Conservation (phyloP, 1,140 invertebrate genomes). For the Galendromus occidentalis region DNA sequence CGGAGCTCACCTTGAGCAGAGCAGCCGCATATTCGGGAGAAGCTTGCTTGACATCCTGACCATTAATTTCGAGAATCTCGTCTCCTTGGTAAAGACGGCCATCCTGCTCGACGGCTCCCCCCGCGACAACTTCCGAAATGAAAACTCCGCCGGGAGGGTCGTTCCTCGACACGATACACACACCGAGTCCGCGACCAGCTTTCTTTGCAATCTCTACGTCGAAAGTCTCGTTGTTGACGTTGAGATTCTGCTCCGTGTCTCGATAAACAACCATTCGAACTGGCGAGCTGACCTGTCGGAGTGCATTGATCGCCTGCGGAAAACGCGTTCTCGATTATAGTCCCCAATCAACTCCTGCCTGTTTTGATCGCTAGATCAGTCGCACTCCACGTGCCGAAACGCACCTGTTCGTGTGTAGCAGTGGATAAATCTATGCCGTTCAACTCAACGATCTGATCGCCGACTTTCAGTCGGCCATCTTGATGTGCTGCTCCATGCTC, state of each 20-base stretch:
- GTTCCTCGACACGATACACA: constrained; percentile 69
- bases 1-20: constrained; percentile 46
- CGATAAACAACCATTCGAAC: constrained; percentile 73
- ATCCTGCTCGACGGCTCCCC: constrained; percentile 73
- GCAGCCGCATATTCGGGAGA: constrained; percentile 67
- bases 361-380: constrained; percentile 30
- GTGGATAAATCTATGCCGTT: constrained; percentile 52
- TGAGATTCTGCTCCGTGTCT: constrained; percentile 41
- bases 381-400: constrained; percentile 40
- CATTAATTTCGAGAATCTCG: constrained; percentile 70
- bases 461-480: constrained; percentile 68
- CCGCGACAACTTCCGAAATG: constrained; percentile 80
- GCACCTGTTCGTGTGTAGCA: constrained; percentile 38
- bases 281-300: constrained; percentile 37
- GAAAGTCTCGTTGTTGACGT: constrained; percentile 52
- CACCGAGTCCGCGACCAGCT: constrained; percentile 69
- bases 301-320: constrained; percentile 27
- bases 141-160: constrained; percentile 63
- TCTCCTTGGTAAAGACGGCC: constrained; percentile 80
- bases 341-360: not conserved
- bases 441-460: constrained; percentile 73
- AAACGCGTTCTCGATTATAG: not conserved
- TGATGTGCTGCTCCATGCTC: constrained; percentile 69
- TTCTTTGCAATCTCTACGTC: constrained; percentile 80
- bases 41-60: constrained; percentile 55